Evolutionary conservation across 2,797 vertebrate genomes (phyloP), one percentile per base, ranked within the genome.

Genomic region (Ceyx erithaca): DNA sequence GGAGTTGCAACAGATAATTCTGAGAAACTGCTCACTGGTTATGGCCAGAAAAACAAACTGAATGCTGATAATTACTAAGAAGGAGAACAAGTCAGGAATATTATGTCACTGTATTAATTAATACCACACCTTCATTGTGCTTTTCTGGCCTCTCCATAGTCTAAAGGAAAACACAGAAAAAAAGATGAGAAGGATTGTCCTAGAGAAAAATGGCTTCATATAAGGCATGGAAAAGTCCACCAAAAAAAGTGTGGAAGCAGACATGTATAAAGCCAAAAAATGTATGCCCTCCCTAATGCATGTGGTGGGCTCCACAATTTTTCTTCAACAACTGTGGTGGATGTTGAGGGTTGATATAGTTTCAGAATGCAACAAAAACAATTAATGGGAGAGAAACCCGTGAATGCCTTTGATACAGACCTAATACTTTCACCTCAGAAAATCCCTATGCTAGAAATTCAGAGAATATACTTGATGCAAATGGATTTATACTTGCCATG

Each of bases 41-140:
- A 14, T 17, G 16, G 67, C 14, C 15, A 84, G 33, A 48, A 52
- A 63, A 73, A 73, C 17, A 78, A 66, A 51, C 15, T 10, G 30
- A 11, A 5, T 63, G 18, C 9, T 58, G 20, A 4, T n/a, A 37
- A 28, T 23, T 64, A 9, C 4, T 49, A 25, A 31, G 37, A 61
- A 68, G 6, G 16, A 62, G 33, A 75, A 46, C 18, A 78, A 90
- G 12, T 1, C 73, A 26, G 54, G 37, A 61, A 54, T 45, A 5
- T 23, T 68, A 12, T 4, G 9, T 30, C 30, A 54, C 25, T 31
- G 8, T 23, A n/a, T 14, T 26, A 85, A 78, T 62, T 49, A 68
- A n/a, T 33, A 20, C 18, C 31, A 25, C 5, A 26, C 3, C n/a
- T 37, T 9, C 2, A 0, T 21, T 0, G 0, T 69, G 16, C 12